phyloP scores from a whole-genome alignment of 2,797 vertebrate genomes.

The Amblyopsis hoosieri region DNA sequence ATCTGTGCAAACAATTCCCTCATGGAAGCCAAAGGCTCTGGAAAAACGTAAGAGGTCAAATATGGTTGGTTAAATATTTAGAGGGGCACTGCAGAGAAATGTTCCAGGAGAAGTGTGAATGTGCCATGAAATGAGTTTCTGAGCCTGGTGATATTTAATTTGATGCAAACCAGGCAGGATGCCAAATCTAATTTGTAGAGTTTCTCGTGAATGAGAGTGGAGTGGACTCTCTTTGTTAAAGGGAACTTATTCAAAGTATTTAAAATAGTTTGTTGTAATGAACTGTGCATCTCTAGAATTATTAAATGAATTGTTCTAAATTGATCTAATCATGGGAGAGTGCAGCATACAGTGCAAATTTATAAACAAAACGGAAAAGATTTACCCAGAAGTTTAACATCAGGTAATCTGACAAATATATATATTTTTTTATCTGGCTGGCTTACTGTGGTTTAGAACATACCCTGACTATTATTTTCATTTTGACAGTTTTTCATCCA shows the following conservation, averaged over 20 bases:
- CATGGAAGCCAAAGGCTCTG: too few species aligned
- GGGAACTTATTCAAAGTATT: constrained; percentile 19
- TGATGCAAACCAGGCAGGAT: constrained; percentile 60
- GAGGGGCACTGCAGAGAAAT: constrained; percentile 30
- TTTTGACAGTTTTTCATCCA: too few species aligned
- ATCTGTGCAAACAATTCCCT: too few species aligned
- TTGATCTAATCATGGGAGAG: not conserved
- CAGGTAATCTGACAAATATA: not conserved
- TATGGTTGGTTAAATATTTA: not conserved
- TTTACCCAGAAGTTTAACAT: not conserved
- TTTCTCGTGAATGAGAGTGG: constrained; percentile 39
- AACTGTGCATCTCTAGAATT: constrained; percentile 2
- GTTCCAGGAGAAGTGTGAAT: constrained; percentile 52
- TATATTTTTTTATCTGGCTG: not conserved
- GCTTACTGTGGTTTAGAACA: not conserved
- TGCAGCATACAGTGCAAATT: not conserved
- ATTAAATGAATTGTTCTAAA: not conserved
- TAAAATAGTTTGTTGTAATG: constrained; percentile 13
- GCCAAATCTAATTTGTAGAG: constrained; percentile 40
- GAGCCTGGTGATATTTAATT: constrained; percentile 58
- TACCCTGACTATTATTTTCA: too few species aligned
- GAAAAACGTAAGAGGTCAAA: too few species aligned
- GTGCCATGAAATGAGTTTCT: constrained; percentile 68
- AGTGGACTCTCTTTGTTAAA: constrained; percentile 25
- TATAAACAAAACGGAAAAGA: not conserved